These are phyloP conservation scores for Neolamprologus toae DNA, from an alignment of 2,113 vertebrate species.

Conservation along the genomic window DNA sequence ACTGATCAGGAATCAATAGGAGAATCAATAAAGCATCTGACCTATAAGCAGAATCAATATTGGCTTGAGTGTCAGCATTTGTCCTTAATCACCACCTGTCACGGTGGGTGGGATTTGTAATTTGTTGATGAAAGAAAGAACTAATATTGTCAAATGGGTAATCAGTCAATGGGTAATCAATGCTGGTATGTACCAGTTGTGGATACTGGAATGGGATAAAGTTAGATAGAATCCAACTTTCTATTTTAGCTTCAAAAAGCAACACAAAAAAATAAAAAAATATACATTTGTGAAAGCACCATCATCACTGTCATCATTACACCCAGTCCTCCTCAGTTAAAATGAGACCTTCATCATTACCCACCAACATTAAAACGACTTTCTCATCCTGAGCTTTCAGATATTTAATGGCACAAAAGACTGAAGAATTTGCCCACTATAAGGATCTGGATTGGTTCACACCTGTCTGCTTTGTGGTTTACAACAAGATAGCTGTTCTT, in stretches of 20 bases:
- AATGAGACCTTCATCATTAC: neutral
- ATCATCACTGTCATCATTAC: neutral
- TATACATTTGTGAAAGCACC: neutral
- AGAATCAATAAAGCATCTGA: neutral
- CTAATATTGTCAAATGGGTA: neutral
- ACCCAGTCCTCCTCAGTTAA: neutral
- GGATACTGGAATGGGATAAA: neutral
- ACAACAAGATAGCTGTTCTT: neutral
- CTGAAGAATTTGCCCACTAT: neutral
- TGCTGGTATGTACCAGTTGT: neutral
- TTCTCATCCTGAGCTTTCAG: neutral
- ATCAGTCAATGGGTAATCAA: neutral
- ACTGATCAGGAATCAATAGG: neutral
- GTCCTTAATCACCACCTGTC: neutral
- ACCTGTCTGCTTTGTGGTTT: neutral
- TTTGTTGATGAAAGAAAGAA: neutral
- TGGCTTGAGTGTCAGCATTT: neutral
- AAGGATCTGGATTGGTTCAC: neutral
- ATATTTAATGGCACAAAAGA: neutral
- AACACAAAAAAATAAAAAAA: neutral
- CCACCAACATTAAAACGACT: neutral
- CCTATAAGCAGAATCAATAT: neutral
- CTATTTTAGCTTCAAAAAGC: neutral
- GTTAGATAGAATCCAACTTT: neutral
- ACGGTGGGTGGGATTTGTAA: neutral